Base-by-base conservation (phyloP, 1,140 invertebrate species). In the Bombus turneri region DNA sequence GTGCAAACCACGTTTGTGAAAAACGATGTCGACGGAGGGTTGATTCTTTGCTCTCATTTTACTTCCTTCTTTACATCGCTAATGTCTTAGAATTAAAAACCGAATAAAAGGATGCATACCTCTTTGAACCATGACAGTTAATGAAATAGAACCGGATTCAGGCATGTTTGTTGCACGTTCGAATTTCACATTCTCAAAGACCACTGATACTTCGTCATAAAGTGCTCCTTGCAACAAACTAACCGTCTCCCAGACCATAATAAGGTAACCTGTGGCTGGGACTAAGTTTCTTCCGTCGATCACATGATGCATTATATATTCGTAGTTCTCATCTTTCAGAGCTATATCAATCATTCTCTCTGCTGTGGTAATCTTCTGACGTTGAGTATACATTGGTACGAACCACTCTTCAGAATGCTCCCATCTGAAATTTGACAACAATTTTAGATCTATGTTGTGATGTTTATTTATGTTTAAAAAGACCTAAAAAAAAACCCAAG, bases 161-260 rank as follows among this genome's bases (percentile, higher is more conserved):
- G 97, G 96, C 78, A 99, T 95, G 84, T 97, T 97, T 1, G 98
- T 98, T 13, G 98, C 98, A 91, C 98, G 96, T 74, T 96, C 96
- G 90, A 99, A 98, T 39, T 96, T 96, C 6, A 99, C 96, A 95
- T 99, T 97, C 93, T 99, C 97, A 93, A 99, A 98, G 1, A 98
- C 96, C 0, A 99, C 97, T 0, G 97, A 96, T 13, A 98, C 95
- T 91, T 98, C 97, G 64, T 97, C 97, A 90, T 96, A 97, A 2
- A 96, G 92, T 76, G 97, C 95, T 75, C 97, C 97, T 91, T 96
- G 96, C 95, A 98, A 96, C 93, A 97, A 96, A 31, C 97, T 97
- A 37, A 99, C 92, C 3, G 98, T 98, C 93, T 98, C 97, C 99
- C 98, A 99, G 1, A 98, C 98, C 28, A 99, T 94, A 10, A 97